Percentiles rank a stretch among this genome's conserved stretches.
Evolutionary conservation across 2,113 vertebrate species (phyloP).

Genomic region (Tragelaphus imberbis): DNA sequence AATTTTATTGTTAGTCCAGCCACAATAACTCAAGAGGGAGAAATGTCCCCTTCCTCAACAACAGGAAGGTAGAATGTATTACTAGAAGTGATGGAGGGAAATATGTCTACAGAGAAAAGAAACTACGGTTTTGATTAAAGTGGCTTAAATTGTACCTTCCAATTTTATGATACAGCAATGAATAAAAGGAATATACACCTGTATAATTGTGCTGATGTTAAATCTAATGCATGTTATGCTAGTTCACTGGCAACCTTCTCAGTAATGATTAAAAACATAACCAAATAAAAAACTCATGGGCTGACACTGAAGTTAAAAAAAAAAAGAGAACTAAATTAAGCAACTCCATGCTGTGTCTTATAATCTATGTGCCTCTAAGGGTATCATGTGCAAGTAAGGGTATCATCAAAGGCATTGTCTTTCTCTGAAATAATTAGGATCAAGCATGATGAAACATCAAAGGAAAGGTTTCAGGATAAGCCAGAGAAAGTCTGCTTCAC

Average conservation of each 20-base stretch:
- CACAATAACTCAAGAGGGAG: background rate
- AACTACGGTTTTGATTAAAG: background rate
- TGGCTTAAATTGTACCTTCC: background rate
- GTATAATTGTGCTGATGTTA: background rate
- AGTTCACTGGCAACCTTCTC: background rate
- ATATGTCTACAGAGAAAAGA: background rate
- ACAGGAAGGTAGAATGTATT: background rate
- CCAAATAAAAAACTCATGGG: background rate
- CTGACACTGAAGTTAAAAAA: background rate
- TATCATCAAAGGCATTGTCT: background rate
- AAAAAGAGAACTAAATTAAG: background rate
- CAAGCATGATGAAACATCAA: background rate
- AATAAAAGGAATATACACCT: background rate
- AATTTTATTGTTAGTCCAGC: background rate
- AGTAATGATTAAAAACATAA: background rate
- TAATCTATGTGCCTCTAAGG: background rate
- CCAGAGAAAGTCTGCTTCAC: background rate
- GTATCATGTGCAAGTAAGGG: background rate
- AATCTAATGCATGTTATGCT: background rate
- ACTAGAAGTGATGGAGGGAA: background rate
- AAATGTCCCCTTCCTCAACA: background rate
- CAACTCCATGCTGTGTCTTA: background rate
- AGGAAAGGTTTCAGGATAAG: background rate
- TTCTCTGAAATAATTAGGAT: conserved; percentile 21
- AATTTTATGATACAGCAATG: background rate